phyloP scores from a whole-genome alignment of 2,797 vertebrate genomes.

The Picus viridis region DNA sequence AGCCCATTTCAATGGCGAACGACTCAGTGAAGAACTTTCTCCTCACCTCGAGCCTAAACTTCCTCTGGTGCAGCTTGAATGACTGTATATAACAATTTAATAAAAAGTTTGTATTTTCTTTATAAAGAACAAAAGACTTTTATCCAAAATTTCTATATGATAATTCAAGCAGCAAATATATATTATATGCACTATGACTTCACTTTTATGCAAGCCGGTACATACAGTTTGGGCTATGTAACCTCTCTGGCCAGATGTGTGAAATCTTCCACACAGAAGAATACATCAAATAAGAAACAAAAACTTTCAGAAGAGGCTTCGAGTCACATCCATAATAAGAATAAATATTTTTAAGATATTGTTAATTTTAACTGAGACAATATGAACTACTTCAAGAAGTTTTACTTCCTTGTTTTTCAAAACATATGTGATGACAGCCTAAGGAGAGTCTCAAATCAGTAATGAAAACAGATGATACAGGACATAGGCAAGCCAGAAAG shows the following conservation, averaged over 20 bases:
- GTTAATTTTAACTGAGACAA: not conserved
- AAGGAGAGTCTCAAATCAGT: not conserved
- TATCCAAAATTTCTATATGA: not conserved
- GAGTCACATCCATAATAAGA: not conserved
- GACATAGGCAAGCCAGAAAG: not conserved
- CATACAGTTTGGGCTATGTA: not conserved
- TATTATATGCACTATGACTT: not conserved
- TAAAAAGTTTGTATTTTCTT: not conserved
- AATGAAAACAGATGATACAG: not conserved
- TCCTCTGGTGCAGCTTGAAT: not conserved
- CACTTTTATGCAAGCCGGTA: not conserved
- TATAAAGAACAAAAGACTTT: not conserved
- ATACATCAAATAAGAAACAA: not conserved
- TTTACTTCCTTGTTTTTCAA: not conserved
- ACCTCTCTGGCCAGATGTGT: not conserved
- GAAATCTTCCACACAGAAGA: not conserved
- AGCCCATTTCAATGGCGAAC: no score
- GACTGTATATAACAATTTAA: not conserved
- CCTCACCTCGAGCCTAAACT: no score
- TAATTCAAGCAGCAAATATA: not conserved
- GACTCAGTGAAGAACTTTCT: no score
- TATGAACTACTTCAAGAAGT: not conserved
- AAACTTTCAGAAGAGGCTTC: not conserved
- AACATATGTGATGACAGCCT: not conserved
- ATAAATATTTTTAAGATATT: not conserved